Conservation (phyloP, 2,113 vertebrate genomes). For the Motacilla alba region DNA sequence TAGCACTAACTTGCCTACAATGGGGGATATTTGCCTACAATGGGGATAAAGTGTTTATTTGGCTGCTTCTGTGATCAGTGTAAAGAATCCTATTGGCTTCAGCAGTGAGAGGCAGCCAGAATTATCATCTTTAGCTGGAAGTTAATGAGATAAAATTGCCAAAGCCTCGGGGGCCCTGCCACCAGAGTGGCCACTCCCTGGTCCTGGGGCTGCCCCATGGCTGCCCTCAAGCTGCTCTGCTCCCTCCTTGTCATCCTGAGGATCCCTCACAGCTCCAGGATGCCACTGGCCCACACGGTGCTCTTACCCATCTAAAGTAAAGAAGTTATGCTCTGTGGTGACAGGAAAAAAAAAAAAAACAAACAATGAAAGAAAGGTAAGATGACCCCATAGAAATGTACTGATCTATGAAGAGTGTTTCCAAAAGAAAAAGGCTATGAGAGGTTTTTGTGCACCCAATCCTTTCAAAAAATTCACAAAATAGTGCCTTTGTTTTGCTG, state of each 20-base stretch:
- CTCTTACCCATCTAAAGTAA: background rate
- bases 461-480: background rate
- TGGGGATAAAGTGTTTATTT: background rate
- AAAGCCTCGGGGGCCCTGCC: rapidly evolving
- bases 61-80: background rate
- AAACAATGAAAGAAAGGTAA: background rate
- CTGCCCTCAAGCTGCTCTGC: rapidly evolving
- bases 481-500: background rate
- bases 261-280: background rate
- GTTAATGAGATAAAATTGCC: background rate
- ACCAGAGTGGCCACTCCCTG: background rate
- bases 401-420: background rate
- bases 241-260: background rate
- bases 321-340: background rate
- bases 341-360: background rate
- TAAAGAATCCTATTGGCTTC: background rate
- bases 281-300: rapidly evolving
- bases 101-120: background rate
- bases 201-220: background rate
- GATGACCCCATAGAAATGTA: background rate
- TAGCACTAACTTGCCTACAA: background rate
- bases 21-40: background rate
- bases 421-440: background rate
- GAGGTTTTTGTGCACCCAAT: background rate
- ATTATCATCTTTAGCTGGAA: background rate